Evolutionary conservation across 2,888 invertebrate species (phyloP), one percentile per base, ranked within the genome.

Genomic region (Drosophila subsilvestris): DNA sequence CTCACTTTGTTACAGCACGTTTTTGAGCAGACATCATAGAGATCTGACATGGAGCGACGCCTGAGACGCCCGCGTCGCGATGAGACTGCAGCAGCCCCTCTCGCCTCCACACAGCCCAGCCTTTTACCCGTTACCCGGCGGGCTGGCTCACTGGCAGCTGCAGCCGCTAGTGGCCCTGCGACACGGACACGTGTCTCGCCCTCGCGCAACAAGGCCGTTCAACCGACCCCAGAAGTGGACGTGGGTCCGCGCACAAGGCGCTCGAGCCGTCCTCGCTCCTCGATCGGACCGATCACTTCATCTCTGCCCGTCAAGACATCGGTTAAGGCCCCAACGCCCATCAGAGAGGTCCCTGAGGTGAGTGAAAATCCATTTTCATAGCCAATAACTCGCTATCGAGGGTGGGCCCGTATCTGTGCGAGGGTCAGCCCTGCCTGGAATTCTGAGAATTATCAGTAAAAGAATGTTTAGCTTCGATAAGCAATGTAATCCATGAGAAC

Each of bases 201-300:
- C 44, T 57, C 75, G 1, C 78, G 70, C 42, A 77, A 69, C 60
- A 74, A 73, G 58, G 59, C 50, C 9, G n/a, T 25, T 2, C 47
- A 51, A 9, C 75, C 72, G 9, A 67, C 65, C 29, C 43, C 57
- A 32, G 32, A 58, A 0, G 62, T 60, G 10, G 79, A 79, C 0
- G n/a, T 53, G 1, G 73, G 68, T 0, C 62, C 75, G 8, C 87
- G 80, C 17, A 73, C 78, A 18, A 92, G 93, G 6, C 93, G 93
- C 79, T 94, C 94, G 25, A 94, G 94, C 17, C 90, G 93, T 12
- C 86, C 91, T 8, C 91, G 93, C 51, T 94, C 93, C 67, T 93
- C 90, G 2, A 69, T 79, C 14, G 76, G 91, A 0, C 71, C 79
- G n/a, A 63, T 86, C 5, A 73, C 56, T 27, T 47, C 45, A 3